A percentile compares a stretch with the other conserved stretches of the same genome.
These are phyloP conservation scores for Tachina fera DNA, from an alignment of 2,888 invertebrate species.

Conservation along the genomic window DNA sequence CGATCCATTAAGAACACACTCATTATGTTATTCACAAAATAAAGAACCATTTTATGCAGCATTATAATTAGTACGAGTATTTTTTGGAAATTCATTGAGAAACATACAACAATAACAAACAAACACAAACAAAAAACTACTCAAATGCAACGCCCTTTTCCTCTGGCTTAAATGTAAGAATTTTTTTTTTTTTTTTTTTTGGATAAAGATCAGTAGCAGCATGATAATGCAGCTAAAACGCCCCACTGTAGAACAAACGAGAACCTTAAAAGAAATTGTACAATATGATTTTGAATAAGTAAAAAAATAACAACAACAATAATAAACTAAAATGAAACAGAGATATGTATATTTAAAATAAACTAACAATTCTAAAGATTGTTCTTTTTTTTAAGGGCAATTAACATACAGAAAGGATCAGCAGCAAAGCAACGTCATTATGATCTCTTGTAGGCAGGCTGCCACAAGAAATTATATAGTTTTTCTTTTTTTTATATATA, in stretches of 20 bases:
- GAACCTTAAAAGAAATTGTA: not conserved
- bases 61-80: not conserved
- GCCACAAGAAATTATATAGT: constrained; percentile 14
- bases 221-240: constrained; percentile 66
- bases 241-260: constrained; percentile 45
- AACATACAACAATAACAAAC: not conserved
- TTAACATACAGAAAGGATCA: constrained; percentile 81
- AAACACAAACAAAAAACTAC: not conserved
- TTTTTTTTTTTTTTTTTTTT: not conserved
- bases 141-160: constrained; percentile 66
- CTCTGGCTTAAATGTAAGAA: constrained; percentile 22
- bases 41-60: constrained; percentile 30
- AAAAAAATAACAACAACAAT: constrained; percentile 10
- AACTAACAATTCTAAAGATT: constrained; percentile 33
- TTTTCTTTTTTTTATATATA: not conserved
- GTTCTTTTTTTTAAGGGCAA: constrained; percentile 72
- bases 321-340: constrained; percentile 59
- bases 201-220: constrained; percentile 66
- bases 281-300: constrained; percentile 16
- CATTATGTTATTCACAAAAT: not conserved
- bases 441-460: constrained; percentile 14
- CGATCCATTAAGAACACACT: not conserved
- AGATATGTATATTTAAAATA: constrained; percentile 50
- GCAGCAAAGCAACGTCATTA: constrained; percentile 32
- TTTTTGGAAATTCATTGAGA: constrained; percentile 1